These are phyloP conservation scores for Lycophotia porphyrea DNA, from an alignment of 2,888 invertebrate species.

Conservation along the genomic window DNA sequence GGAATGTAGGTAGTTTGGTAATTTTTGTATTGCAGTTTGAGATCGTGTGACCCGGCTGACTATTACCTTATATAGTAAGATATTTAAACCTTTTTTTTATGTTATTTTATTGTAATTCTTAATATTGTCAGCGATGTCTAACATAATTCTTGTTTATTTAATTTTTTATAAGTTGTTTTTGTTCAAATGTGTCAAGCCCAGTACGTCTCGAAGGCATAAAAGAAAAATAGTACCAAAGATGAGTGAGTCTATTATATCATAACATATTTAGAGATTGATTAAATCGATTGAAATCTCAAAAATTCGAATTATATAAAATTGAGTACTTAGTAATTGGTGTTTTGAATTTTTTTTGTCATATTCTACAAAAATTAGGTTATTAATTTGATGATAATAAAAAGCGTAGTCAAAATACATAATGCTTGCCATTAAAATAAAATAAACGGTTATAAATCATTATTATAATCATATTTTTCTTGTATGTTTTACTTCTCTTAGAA, in stretches of 20 bases:
- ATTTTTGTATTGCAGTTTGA: slow-evolving; percentile 34
- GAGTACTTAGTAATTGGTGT: slow-evolving; percentile 21
- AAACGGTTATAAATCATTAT: slow-evolving; percentile 2
- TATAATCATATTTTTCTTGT: background rate
- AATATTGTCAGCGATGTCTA: slow-evolving; percentile 2
- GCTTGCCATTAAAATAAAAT: slow-evolving; percentile 19
- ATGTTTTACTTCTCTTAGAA: slow-evolving; percentile 3
- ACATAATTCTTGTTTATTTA: slow-evolving; percentile 4
- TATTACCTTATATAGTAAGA: slow-evolving; percentile 12
- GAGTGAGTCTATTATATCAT: slow-evolving; percentile 49
- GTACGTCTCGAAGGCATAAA: slow-evolving; percentile 44
- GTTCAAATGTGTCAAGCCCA: slow-evolving; percentile 22
- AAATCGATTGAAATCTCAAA: slow-evolving; percentile 23
- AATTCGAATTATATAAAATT: slow-evolving; percentile 18
- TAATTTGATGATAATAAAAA: slow-evolving; percentile 1
- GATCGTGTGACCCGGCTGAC: slow-evolving; percentile 6
- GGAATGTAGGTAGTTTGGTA: slow-evolving; percentile 29
- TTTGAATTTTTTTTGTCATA: background rate
- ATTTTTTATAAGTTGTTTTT: slow-evolving; percentile 24
- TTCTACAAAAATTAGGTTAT: too few species aligned
- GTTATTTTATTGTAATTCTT: slow-evolving; percentile 24
- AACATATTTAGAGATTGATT: slow-evolving; percentile 4
- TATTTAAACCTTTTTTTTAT: slow-evolving; percentile 23
- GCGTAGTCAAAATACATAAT: background rate
- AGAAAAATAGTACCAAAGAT: slow-evolving; percentile 62